Conservation (phyloP, 2,113 vertebrate species). For the Megaceryle maxima region DNA sequence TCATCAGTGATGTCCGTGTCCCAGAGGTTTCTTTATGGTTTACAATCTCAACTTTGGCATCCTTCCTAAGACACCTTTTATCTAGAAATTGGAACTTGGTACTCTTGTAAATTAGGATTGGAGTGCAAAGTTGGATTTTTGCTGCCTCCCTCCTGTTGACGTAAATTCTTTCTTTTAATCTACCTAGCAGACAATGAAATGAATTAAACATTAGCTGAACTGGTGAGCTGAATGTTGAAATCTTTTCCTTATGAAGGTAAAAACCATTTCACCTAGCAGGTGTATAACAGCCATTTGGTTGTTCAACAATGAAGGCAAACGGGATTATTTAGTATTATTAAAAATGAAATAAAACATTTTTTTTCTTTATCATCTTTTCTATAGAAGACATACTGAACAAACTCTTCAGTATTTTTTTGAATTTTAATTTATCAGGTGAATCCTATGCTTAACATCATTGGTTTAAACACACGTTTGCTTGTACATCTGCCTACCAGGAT, state of each 20-base stretch:
- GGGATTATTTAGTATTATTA: not conserved
- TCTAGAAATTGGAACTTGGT: not conserved
- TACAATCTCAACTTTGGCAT: not conserved
- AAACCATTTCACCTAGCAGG: conserved; percentile 10
- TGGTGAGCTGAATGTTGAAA: conserved; percentile 24
- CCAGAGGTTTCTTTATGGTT: not conserved
- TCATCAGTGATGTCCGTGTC: not conserved
- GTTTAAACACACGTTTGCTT: not conserved
- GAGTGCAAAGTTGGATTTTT: not conserved
- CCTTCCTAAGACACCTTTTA: not conserved
- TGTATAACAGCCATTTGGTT: not conserved
- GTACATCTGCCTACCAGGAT: not conserved
- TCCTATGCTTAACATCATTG: not conserved
- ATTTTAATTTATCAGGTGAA: not conserved
- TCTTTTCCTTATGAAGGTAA: not conserved
- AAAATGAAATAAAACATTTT: not conserved
- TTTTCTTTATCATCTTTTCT: not conserved
- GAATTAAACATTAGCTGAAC: conserved; percentile 50
- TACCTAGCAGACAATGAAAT: not conserved
- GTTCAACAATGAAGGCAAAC: not conserved
- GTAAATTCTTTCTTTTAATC: conserved; percentile 47
- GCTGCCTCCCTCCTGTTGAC: conserved; percentile 2
- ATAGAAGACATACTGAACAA: not conserved
- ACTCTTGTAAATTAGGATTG: conserved; percentile 1
- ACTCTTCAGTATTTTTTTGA: not conserved